phyloP scores from a whole-genome alignment of 2,797 vertebrate species.

The Chloroceryle inda region DNA sequence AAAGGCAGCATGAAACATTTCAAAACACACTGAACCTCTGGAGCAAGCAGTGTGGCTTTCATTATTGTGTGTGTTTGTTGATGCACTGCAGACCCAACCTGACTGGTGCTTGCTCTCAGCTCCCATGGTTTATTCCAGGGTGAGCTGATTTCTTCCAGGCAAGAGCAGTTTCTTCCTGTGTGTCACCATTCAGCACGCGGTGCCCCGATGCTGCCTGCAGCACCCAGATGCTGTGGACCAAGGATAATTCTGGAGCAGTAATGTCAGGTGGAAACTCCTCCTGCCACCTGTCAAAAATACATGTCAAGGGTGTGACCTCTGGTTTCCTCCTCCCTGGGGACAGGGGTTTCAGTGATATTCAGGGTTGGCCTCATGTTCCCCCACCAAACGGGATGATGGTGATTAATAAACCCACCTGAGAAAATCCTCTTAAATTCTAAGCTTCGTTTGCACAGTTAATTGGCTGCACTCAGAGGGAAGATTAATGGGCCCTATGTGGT shows the following conservation, averaged over 20 bases:
- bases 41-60: background rate
- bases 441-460: background rate
- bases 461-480: background rate
- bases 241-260: background rate
- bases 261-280: background rate
- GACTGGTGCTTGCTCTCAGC: accelerated
- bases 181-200: accelerated
- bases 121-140: background rate
- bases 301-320: background rate
- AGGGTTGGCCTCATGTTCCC: background rate
- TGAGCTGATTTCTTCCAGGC: background rate
- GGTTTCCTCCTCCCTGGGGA: background rate
- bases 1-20: background rate
- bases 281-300: background rate
- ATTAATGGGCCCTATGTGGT: background rate
- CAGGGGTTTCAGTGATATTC: background rate
- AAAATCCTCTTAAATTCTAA: conserved; percentile 38
- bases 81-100: background rate
- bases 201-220: background rate
- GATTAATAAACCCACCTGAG: conserved; percentile 25
- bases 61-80: background rate
- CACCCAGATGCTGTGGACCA: background rate
- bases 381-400: background rate
- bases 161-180: background rate
- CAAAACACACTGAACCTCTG: background rate